Percentiles rank a stretch among this genome's conserved stretches.
phyloP scores from a whole-genome alignment of 2,113 vertebrate genomes.

The Semnopithecus entellus region DNA sequence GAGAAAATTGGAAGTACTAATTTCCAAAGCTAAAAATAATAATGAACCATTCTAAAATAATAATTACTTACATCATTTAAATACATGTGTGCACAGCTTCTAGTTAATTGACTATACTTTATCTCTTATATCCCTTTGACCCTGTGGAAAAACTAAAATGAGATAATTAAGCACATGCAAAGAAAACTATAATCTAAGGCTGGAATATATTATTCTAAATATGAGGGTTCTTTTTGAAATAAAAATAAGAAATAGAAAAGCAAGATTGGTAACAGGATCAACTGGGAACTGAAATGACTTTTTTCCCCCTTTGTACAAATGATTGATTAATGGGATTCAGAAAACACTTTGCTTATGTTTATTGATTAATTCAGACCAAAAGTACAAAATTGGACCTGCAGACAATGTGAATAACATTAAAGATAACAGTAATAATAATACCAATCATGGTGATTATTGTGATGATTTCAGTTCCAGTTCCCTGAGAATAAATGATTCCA shows the following conservation, averaged over 20 bases:
- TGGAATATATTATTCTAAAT: not conserved
- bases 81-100: constrained; percentile 14
- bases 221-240: not conserved
- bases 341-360: not conserved
- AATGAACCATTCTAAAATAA: constrained; percentile 42
- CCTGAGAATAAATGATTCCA: not conserved
- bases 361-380: not conserved
- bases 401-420: not conserved
- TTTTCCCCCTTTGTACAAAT: not conserved
- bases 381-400: not conserved
- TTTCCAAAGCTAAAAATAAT: constrained; percentile 55
- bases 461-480: not conserved
- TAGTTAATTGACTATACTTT: constrained; percentile 50
- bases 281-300: not conserved
- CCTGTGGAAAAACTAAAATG: constrained; percentile 17
- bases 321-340: not conserved
- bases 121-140: constrained; percentile 11
- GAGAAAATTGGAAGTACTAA: constrained; percentile 13
- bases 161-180: not conserved
- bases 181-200: not conserved
- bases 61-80: constrained; percentile 44
- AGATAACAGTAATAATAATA: not conserved
- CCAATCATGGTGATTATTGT: not conserved
- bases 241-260: not conserved
- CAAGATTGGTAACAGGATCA: not conserved